Conservation (phyloP, 1,140 invertebrate genomes). For the Bombus difficillimus region DNA sequence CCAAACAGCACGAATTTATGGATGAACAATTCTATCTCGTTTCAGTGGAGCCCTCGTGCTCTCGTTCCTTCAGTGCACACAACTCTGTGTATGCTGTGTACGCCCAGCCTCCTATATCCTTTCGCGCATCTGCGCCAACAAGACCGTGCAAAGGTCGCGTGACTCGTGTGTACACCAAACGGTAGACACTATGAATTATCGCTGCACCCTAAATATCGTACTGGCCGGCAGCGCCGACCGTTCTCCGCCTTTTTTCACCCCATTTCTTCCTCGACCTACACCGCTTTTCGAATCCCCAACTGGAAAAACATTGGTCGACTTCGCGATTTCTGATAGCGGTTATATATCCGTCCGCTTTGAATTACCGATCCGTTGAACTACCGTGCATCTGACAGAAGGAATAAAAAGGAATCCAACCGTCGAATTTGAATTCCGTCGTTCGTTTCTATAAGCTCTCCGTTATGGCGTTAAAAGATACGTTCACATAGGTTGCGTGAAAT, state of each 20-base stretch:
- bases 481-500: neutral
- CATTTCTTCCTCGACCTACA: slow-evolving; percentile 51
- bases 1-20: slow-evolving; percentile 68
- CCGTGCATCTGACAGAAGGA: neutral
- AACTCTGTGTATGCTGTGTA: neutral
- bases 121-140: slow-evolving; percentile 56
- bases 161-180: slow-evolving; percentile 45
- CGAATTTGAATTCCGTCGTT: neutral
- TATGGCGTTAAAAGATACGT: neutral
- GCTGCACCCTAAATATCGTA: slow-evolving; percentile 57
- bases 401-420: neutral
- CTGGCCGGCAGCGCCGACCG: slow-evolving; percentile 21
- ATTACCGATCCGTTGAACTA: neutral
- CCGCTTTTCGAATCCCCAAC: neutral
- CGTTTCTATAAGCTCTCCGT: neutral
- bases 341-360: neutral
- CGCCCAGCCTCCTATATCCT: slow-evolving; percentile 18
- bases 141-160: slow-evolving; percentile 53
- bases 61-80: slow-evolving; percentile 38
- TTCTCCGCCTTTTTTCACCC: slow-evolving; percentile 35
- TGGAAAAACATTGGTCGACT: slow-evolving; percentile 30
- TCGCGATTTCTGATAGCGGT: slow-evolving; percentile 9
- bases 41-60: slow-evolving; percentile 46
- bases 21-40: slow-evolving; percentile 66
- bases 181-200: slow-evolving; percentile 62